Conservation (phyloP, 2,113 vertebrate species). For the Macaca mulatta region DNA sequence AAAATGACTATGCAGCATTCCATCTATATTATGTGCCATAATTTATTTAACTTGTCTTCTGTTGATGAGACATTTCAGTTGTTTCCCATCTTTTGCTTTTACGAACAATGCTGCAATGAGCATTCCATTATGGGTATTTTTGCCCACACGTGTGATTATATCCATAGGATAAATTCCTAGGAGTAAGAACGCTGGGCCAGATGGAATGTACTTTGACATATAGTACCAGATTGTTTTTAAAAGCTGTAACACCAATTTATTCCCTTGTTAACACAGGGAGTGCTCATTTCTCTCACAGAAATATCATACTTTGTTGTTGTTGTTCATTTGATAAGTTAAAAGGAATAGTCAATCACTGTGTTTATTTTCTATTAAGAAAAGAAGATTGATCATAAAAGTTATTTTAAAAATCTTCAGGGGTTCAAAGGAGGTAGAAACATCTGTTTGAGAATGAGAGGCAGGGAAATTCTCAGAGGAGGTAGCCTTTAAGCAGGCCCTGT, state of each 20-base stretch:
- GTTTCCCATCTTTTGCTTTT: background rate
- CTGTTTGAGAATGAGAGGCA: background rate
- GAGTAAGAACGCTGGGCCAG: background rate
- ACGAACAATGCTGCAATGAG: background rate
- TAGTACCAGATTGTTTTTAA: background rate
- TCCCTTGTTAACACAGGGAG: background rate
- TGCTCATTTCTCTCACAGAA: background rate
- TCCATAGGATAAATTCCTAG: background rate
- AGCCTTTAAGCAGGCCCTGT: background rate
- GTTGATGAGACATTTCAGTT: background rate
- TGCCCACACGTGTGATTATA: background rate
- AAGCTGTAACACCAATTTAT: background rate
- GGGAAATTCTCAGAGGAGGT: background rate
- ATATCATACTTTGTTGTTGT: background rate
- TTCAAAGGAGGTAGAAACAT: background rate
- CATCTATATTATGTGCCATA: background rate
- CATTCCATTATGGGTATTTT: background rate
- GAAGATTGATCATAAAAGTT: background rate
- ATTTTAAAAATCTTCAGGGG: background rate
- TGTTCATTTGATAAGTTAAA: background rate
- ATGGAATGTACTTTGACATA: background rate
- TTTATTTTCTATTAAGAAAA: constrained; percentile 40
- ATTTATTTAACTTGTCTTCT: background rate
- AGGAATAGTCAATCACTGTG: background rate
- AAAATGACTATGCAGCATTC: background rate